Conservation (phyloP, 2,113 vertebrate genomes). For the Struthidea cinerea region DNA sequence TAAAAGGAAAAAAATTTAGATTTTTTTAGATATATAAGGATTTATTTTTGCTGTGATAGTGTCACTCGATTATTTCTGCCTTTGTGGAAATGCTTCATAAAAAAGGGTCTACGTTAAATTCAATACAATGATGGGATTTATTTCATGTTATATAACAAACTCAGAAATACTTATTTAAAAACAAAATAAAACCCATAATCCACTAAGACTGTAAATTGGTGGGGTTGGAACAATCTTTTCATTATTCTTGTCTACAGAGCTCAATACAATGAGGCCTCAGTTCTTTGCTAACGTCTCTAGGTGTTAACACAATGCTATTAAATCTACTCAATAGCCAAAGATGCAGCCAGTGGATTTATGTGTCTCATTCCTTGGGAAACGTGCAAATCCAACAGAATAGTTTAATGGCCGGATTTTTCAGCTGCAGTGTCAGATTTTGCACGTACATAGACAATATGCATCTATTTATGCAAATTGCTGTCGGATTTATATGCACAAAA, state of each 20-base stretch:
- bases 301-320: slow-evolving; percentile 63
- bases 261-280: slow-evolving; percentile 49
- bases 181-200: slow-evolving; percentile 42
- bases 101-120: not conserved
- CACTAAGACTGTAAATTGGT: slow-evolving; percentile 47
- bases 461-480: slow-evolving; percentile 41
- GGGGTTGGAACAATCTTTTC: slow-evolving; percentile 42
- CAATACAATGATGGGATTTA: slow-evolving; percentile 10
- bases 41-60: not conserved
- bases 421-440: slow-evolving; percentile 40
- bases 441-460: slow-evolving; percentile 44
- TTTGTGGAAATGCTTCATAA: not conserved
- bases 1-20: not conserved
- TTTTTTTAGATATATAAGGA: not conserved
- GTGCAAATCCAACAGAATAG: not conserved
- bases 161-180: slow-evolving; percentile 31
- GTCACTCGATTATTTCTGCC: not conserved
- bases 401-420: slow-evolving; percentile 53
- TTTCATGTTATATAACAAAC: slow-evolving; percentile 1
- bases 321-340: slow-evolving; percentile 35
- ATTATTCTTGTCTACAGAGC: slow-evolving; percentile 16
- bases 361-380: slow-evolving; percentile 34
- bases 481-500: slow-evolving; percentile 27
- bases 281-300: slow-evolving; percentile 36
- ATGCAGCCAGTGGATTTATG: slow-evolving; percentile 49